Conservation (phyloP, 1,140 invertebrate species). For the Pissodes strobi region DNA sequence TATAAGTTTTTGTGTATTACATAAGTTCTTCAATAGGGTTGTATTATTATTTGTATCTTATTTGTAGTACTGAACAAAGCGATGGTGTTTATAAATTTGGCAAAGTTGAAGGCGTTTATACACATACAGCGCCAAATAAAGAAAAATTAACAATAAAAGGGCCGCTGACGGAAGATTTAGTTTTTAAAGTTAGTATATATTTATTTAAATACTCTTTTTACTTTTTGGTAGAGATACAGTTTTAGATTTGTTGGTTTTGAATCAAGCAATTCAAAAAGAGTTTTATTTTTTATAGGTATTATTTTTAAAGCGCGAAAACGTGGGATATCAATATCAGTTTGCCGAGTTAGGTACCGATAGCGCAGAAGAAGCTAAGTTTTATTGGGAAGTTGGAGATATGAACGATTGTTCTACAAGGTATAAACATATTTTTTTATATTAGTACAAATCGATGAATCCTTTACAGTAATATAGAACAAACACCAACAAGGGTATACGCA, state of each 20-base stretch:
- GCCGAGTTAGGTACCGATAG: constrained; percentile 45
- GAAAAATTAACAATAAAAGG: constrained; percentile 58
- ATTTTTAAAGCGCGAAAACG: constrained; percentile 53
- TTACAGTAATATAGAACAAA: too few species aligned
- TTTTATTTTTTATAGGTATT: constrained; percentile 48
- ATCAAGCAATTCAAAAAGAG: too few species aligned
- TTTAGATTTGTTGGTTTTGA: too few species aligned
- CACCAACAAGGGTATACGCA: too few species aligned
- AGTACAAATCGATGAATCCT: too few species aligned
- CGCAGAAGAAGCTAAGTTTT: constrained; percentile 53
- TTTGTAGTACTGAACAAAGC: constrained; percentile 42
- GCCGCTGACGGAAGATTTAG: constrained; percentile 54
- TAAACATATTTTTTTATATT: neutral
- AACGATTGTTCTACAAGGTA: constrained; percentile 49
- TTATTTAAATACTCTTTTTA: constrained; percentile 1
- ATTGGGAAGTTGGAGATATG: constrained; percentile 60
- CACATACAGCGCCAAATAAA: constrained; percentile 52
- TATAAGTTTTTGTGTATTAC: too few species aligned
- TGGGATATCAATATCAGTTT: constrained; percentile 57
- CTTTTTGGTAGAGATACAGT: too few species aligned
- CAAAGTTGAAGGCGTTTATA: constrained; percentile 55
- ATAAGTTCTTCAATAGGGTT: too few species aligned
- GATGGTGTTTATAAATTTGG: constrained; percentile 54
- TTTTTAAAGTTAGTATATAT: constrained; percentile 44
- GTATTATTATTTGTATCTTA: too few species aligned